Conservation (phyloP, 2,113 vertebrate genomes). For the Anser brachyrhynchus region DNA sequence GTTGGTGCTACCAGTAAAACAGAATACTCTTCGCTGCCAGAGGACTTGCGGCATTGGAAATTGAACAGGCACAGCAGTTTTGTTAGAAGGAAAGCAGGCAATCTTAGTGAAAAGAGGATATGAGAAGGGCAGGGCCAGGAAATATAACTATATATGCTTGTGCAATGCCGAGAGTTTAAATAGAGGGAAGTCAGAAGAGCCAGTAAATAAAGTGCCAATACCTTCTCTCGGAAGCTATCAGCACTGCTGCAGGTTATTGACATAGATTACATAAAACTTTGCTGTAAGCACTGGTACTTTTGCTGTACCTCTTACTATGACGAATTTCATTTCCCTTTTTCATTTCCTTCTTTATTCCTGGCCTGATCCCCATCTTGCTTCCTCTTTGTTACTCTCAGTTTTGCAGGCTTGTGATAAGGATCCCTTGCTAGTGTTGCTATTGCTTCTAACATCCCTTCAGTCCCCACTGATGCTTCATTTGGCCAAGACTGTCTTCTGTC, state of each 20-base stretch:
- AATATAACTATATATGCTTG: background rate
- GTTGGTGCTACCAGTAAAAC: background rate
- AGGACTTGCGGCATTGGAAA: background rate
- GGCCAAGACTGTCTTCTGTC: background rate
- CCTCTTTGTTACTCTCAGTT: background rate
- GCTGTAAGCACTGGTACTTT: background rate
- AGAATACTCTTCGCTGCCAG: background rate
- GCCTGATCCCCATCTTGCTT: background rate
- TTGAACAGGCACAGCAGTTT: background rate
- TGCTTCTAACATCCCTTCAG: background rate
- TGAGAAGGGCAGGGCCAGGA: background rate
- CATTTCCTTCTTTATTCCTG: conserved; percentile 17
- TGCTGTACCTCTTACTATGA: background rate
- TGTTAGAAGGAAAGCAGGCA: background rate
- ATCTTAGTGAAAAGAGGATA: conserved; percentile 27
- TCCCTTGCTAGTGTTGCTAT: background rate
- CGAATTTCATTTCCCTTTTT: conserved; percentile 45
- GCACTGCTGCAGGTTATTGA: background rate
- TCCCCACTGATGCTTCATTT: background rate
- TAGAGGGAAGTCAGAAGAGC: background rate
- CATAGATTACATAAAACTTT: background rate
- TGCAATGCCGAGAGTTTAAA: background rate
- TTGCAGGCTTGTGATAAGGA: background rate
- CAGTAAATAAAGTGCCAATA: background rate
- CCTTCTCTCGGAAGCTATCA: background rate